Base-by-base conservation (phyloP, 2,797 vertebrate species). In the Tenualosa ilisha region DNA sequence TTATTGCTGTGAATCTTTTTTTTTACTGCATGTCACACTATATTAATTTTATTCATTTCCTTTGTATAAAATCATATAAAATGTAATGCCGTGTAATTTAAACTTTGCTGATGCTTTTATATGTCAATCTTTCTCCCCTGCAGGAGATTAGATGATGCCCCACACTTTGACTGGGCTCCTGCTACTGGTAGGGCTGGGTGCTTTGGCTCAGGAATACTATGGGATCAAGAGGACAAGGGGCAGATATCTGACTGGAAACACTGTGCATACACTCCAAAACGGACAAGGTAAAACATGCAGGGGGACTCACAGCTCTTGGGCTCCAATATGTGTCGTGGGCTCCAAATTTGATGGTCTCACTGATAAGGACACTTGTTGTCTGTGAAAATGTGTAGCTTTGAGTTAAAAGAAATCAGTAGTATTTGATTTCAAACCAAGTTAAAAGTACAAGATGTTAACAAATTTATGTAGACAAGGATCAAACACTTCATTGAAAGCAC, bases 251-350 rank as follows among this genome's bases (percentile, higher is more conserved):
- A 84, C 93, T 51, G 91, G 93, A 93, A 95, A 92, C 84, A 89
- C 85, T 56, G 87, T 92, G 86, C 93, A 94, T 88, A 95, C 95
- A 91, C 89, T 96, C 84, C 89, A 96, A 84, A 93, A 95, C 83
- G 94, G 95, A 82, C 95, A 96, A 97, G 96, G 97, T 97, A 90
- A 94, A 91, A 91, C 86, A 84, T 46, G 40, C 40, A 46, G 17
- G 1, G 20, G 1, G 7, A 46, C 37, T 9, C 22, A 22, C 5
- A 22, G 54, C 72, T 43, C 4, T 7, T 40, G 68, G 37, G 68
- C 31, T 43, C 6, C 17, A 15, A 46, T 79, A 8, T 46, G 7
- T 79, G 31, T 31, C 1, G 31, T 31, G 31, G 31, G 31, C 40
- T 79, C 37, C 17, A 7, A 79, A 46, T 79, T 9, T 79, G 40